A percentile compares a stretch with the other conserved stretches of the same genome.
Evolutionary conservation across 1,140 invertebrate species (phyloP).

Genomic region (Leptonema lineaticorne): DNA sequence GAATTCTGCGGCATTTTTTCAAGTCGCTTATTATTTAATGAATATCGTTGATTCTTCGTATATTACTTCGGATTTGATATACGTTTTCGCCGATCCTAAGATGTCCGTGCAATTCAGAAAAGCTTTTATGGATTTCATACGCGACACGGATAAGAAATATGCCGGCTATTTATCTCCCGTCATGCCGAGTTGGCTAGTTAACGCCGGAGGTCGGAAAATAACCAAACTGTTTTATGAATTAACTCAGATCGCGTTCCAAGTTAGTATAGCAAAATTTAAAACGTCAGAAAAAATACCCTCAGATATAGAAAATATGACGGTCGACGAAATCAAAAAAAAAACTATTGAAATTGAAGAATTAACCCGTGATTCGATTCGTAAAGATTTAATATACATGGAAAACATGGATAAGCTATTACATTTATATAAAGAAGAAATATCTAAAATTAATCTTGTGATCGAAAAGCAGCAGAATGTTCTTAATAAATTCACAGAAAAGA

Average conservation of each 20-base stretch:
- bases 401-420: slow-evolving; percentile 24
- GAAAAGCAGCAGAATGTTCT: slow-evolving; percentile 18
- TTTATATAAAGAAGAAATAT: slow-evolving; percentile 26
- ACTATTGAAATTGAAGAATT: neutral
- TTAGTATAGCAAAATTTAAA: slow-evolving; percentile 19
- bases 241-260: slow-evolving; percentile 32
- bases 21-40: slow-evolving; percentile 37
- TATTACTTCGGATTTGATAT: slow-evolving; percentile 16
- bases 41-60: slow-evolving; percentile 33
- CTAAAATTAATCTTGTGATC: slow-evolving; percentile 9
- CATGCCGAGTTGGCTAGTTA: slow-evolving; percentile 34
- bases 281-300: slow-evolving; percentile 1
- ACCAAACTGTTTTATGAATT: slow-evolving; percentile 35
- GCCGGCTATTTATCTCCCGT: slow-evolving; percentile 33
- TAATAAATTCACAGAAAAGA: neutral
- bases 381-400: neutral
- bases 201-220: slow-evolving; percentile 35
- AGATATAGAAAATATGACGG: slow-evolving; percentile 10
- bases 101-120: slow-evolving; percentile 31
- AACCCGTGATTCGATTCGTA: neutral
- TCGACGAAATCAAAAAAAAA: neutral
- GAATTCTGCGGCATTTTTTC: slow-evolving; percentile 34
- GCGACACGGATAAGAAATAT: slow-evolving; percentile 24
- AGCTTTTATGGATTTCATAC: slow-evolving; percentile 32
- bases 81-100: slow-evolving; percentile 34